Evolutionary conservation across 2,888 invertebrate species (phyloP), one percentile per base, ranked within the genome.

Genomic region (Tenthredo mesomela): DNA sequence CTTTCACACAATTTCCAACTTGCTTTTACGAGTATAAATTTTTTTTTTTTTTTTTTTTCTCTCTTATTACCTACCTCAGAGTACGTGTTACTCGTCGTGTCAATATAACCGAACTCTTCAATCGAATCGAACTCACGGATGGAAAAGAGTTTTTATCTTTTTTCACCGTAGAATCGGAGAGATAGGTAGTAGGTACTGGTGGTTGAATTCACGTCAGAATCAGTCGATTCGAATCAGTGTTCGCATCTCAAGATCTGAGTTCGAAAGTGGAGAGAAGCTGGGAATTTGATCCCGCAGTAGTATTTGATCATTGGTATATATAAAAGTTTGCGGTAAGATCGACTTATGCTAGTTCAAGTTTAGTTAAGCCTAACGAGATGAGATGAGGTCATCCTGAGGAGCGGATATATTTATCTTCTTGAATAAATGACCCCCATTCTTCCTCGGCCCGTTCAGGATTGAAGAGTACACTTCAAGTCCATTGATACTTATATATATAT

Each of bases 401-500:
- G n/a, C 25, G 78, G 40, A 25, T 21, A 25, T 80, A 61, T 80
- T 61, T 40, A 9, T n/a, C 40, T 21, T n/a, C 54, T 40, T 37
- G 7, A 61, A 80, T 40, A 40, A 37, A 77, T 47, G 77, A 29
- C 29, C 12, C 67, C 12, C 67, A 33, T 18, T 37, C n/a, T 37
- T 73, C 2, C 43, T 12, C n/a, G n/a, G n/a, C n/a, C 21, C 10
- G 40, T 73, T 77, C 10, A 77, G 50, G 47, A n/a, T 18, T 21
- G 50, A 77, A 40, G 50, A 21, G 43, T 40, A 61, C 61, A 61
- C 61, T 21, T 21, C 25, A 61, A 33, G 40, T 15, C 80, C 37
- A 80, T 61, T 40, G 54, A 85, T 75, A 47, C 80, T 84, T 82
- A 70, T 85, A 58, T 18, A 85, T 75, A 47, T 75, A 80, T 82